phyloP scores from a whole-genome alignment of 2,888 invertebrate genomes.

The Watsonalla cultraria region DNA sequence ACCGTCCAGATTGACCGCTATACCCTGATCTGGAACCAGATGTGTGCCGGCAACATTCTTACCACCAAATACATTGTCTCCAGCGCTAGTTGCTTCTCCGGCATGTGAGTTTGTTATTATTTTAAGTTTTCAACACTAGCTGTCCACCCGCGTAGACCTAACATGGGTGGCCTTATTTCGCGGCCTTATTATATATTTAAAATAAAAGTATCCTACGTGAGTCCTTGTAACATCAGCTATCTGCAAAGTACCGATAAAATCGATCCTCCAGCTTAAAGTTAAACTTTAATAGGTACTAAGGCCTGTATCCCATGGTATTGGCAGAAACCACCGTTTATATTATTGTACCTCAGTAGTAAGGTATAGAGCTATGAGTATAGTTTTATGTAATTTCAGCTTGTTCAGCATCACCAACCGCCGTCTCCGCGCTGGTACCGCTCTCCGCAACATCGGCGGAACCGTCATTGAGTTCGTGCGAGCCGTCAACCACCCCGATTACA shows the following conservation, averaged over 20 bases:
- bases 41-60: slow-evolving; percentile 21
- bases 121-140: too few relatives aligned
- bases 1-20: slow-evolving; percentile 17
- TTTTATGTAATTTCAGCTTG: slow-evolving; percentile 2
- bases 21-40: slow-evolving; percentile 8
- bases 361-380: not conserved
- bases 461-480: not conserved
- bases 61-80: slow-evolving; percentile 12
- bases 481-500: slow-evolving; percentile 14
- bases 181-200: too few relatives aligned
- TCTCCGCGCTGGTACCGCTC: slow-evolving; percentile 14
- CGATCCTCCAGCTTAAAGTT: too few relatives aligned
- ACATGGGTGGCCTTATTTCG: too few relatives aligned
- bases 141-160: too few relatives aligned
- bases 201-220: too few relatives aligned
- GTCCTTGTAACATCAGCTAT: too few relatives aligned
- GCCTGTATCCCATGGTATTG: too few relatives aligned
- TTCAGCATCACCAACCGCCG: slow-evolving; percentile 9
- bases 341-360: too few relatives aligned
- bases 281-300: too few relatives aligned
- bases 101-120: slow-evolving; percentile 5
- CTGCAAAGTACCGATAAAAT: too few relatives aligned
- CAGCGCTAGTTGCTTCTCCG: slow-evolving; percentile 21
- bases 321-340: too few relatives aligned
- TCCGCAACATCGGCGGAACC: slow-evolving; percentile 11